These are phyloP conservation scores for Eupithecia subumbrata DNA, from an alignment of 2,888 invertebrate species.

Conservation along the genomic window DNA sequence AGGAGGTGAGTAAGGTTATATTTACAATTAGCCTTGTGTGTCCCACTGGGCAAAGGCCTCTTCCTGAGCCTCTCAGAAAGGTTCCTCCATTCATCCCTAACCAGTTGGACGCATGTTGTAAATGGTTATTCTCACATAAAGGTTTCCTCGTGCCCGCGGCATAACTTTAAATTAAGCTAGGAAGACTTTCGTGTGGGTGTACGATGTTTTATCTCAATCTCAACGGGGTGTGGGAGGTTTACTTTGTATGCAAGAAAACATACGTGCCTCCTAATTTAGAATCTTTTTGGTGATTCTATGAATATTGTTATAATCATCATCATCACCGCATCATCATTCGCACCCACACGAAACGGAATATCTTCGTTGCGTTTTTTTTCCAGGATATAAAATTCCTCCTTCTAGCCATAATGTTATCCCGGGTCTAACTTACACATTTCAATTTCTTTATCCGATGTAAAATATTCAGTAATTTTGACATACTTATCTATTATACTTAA, in stretches of 20 bases:
- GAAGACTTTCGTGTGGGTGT: background rate
- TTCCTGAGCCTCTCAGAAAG: background rate
- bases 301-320: background rate
- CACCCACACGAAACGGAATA: too few relatives aligned
- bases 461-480: too few relatives aligned
- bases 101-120: background rate
- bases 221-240: background rate
- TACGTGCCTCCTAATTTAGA: background rate
- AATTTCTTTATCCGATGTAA: background rate
- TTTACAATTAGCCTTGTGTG: background rate
- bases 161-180: background rate
- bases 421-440: background rate
- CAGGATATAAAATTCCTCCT: background rate
- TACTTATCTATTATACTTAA: background rate
- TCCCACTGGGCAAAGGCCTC: background rate
- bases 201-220: background rate
- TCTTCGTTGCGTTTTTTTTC: background rate
- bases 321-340: background rate
- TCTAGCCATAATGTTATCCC: background rate
- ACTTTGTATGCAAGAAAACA: background rate
- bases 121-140: background rate
- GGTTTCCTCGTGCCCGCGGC: background rate
- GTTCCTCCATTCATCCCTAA: background rate
- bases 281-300: background rate
- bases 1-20: constrained; percentile 82